Base-by-base conservation (phyloP, 2,888 invertebrate genomes). In the Microctonus hyperodae region DNA sequence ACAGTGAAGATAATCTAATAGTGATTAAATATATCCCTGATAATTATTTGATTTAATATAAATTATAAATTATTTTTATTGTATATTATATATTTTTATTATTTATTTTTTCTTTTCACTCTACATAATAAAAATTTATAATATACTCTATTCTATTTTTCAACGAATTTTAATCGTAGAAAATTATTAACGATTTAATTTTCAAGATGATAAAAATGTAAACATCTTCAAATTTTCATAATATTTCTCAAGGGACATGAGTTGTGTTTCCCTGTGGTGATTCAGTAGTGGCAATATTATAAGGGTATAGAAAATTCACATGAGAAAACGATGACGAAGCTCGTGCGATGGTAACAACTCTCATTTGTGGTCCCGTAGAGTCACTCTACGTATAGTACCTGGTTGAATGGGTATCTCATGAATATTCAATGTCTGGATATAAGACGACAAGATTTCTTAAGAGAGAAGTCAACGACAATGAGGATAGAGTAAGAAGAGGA, bases 381-480 rank as follows among this genome's bases (percentile, higher is more conserved):
- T 23, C 40, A 53, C 31, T 40, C n/a, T n/a, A n/a, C n/a, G 56
- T 44, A 44, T 40, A 64, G 65, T 28, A 37, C 33, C 10, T 51
- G 53, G 25, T n/a, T 33, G 51, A 53, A 51, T 37, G 53, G 67
- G 57, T 67, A 63, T 44, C 74, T 70, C 73, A 67, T 75, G 75
- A 75, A 75, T 75, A 75, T 75, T 75, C 75, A 74, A 75, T 71
- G 65, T 56, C 48, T 51, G 59, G 69, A n/a, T n/a, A n/a, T 74
- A 73, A 74, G 70, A 71, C 70, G 72, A 71, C 71, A 72, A 72
- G 73, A 70, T 75, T 70, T 72, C 69, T 68, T 67, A 48, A 69
- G 70, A 61, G 67, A 31, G 61, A 70, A 64, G 67, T 65, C 53
- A 61, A 61, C 57, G 37, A 33, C 50, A 44, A 20, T 31, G 35